These are phyloP conservation scores for Syrista parreyssii DNA, from an alignment of 2,888 invertebrate genomes.

Conservation along the genomic window DNA sequence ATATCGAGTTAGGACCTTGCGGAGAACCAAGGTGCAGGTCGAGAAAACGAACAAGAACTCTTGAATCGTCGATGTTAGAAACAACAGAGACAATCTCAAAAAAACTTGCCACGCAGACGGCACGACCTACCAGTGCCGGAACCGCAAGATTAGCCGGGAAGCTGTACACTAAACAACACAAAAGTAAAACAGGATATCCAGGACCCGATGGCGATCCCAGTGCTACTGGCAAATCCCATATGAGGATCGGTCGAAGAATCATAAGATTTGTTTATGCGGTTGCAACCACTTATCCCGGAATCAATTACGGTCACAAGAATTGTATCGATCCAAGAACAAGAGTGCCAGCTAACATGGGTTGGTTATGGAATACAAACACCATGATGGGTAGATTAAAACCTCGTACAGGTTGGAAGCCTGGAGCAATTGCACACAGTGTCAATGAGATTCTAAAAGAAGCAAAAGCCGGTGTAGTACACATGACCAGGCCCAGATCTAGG, in stretches of 20 bases:
- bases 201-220: slow-evolving; percentile 33
- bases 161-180: neutral
- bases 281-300: slow-evolving; percentile 51
- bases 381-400: slow-evolving; percentile 42
- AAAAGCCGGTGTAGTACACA: slow-evolving; percentile 32
- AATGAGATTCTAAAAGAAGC: slow-evolving; percentile 41
- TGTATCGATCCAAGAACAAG: slow-evolving; percentile 47
- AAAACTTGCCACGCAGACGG: neutral
- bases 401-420: slow-evolving; percentile 59
- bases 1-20: slow-evolving; percentile 44
- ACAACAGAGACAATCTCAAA: neutral
- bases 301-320: slow-evolving; percentile 50
- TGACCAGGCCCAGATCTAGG: slow-evolving; percentile 22
- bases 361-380: slow-evolving; percentile 54
- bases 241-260: slow-evolving; percentile 28
- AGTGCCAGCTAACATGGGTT: slow-evolving; percentile 61
- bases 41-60: slow-evolving; percentile 22
- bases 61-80: neutral
- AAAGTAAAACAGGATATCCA: neutral
- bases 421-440: slow-evolving; percentile 47
- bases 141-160: neutral
- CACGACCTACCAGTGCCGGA: slow-evolving; percentile 2
- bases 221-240: slow-evolving; percentile 9
- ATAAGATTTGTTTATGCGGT: slow-evolving; percentile 51
- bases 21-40: slow-evolving; percentile 46